A percentile compares a stretch with the other conserved stretches of the same genome.
These are phyloP conservation scores for Ommatoiulus sabulosus DNA, from an alignment of 2,888 invertebrate genomes.

Conservation along the genomic window DNA sequence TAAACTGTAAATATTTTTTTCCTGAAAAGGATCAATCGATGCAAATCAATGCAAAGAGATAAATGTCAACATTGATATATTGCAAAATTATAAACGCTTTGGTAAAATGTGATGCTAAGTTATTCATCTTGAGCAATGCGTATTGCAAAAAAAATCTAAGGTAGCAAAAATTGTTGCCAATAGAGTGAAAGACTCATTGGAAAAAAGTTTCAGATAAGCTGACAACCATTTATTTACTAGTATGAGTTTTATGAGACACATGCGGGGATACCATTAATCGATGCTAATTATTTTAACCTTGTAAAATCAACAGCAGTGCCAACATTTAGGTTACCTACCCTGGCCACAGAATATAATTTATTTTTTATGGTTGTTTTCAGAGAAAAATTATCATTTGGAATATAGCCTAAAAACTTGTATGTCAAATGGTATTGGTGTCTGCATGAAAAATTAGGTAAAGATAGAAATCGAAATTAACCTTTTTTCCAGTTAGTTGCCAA, in stretches of 20 bases:
- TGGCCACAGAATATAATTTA: conserved; percentile 38
- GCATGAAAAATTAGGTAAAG: conserved; percentile 47
- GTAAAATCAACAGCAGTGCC: conserved; percentile 16
- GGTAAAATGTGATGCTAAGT: neutral
- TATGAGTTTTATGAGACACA: conserved; percentile 31
- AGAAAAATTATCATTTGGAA: conserved; percentile 38
- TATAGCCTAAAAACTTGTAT: conserved; percentile 47
- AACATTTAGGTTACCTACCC: conserved; percentile 41
- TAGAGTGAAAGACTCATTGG: neutral
- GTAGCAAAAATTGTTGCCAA: neutral
- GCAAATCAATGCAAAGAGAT: neutral
- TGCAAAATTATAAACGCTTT: neutral
- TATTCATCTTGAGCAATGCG: neutral
- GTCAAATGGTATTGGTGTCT: conserved; percentile 38
- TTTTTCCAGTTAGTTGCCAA: conserved; percentile 47
- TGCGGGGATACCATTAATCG: conserved; percentile 18
- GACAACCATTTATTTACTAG: neutral
- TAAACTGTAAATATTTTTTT: no score
- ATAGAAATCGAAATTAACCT: conserved; percentile 48
- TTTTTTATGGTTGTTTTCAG: conserved; percentile 35
- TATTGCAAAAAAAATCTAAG: conserved; percentile 1
- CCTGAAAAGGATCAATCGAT: neutral
- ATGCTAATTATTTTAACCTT: conserved; percentile 44
- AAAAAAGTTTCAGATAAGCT: neutral
- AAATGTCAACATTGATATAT: neutral